A percentile compares a stretch with the other conserved stretches of the same genome.
phyloP scores from a whole-genome alignment of 2,113 vertebrate species.

The Tetrax tetrax region DNA sequence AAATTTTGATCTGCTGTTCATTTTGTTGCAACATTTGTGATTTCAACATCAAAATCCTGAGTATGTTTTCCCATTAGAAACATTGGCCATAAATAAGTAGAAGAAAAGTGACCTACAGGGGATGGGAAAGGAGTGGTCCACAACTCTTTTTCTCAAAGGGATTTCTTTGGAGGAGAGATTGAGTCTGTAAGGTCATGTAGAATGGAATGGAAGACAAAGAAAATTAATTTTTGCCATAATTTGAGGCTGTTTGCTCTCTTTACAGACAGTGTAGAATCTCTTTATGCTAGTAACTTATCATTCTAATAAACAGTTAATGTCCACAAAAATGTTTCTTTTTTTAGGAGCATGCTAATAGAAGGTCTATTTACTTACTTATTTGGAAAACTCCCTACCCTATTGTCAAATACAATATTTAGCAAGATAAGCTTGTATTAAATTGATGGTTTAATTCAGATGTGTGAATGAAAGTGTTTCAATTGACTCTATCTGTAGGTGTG shows the following conservation, averaged over 20 bases:
- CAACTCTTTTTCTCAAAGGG: neutral
- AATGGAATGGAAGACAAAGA: neutral
- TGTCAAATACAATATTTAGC: neutral
- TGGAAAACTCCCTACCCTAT: neutral
- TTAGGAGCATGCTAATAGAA: neutral
- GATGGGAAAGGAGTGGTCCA: neutral
- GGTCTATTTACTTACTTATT: neutral
- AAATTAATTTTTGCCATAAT: neutral
- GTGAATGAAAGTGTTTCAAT: neutral
- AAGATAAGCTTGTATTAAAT: neutral
- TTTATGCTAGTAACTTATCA: neutral
- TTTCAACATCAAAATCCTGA: slow-evolving; percentile 42
- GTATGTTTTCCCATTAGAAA: neutral
- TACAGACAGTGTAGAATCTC: neutral
- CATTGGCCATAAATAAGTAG: slow-evolving; percentile 5
- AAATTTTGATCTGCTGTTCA: neutral
- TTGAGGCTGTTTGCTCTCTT: neutral
- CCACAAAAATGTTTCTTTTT: neutral
- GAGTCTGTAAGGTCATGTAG: neutral
- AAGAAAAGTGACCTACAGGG: neutral
- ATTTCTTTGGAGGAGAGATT: neutral
- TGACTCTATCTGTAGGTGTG: neutral
- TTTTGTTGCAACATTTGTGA: slow-evolving; percentile 9
- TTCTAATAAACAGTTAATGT: neutral
- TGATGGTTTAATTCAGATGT: neutral